Base-by-base conservation (phyloP, 2,888 invertebrate genomes). In the Pterobdella sp. region DNA sequence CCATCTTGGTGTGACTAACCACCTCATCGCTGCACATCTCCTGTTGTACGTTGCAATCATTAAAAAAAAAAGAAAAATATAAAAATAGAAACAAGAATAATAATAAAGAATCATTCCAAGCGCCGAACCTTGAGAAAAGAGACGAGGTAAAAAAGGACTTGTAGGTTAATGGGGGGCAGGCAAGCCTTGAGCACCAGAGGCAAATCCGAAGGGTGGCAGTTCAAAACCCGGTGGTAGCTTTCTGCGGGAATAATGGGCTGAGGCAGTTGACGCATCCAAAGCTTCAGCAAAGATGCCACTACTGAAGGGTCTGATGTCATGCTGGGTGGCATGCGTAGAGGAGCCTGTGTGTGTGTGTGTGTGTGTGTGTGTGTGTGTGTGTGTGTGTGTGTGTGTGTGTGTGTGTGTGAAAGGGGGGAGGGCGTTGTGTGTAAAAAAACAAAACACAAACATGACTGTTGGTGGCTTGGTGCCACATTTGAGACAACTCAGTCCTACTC, bases 1-100 rank as follows among this genome's bases (percentile, higher is more conserved):
- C 73, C 73, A 73, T 73, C 60, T 73, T 73, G 0, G 73, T 73
- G 52, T 36, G 36, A 7, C 22, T 26, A 10, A 68, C 68, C 18
- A 37, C 49, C 56, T 70, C 70, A 22, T 4, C 10, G 60, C 60
- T 18, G 18, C 42, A 14, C 60, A 56, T 18, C n/a, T 56, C 60
- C 60, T 56, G 60, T 56, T 7, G 60, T 56, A 26, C 22, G 49
- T 42, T 42, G 49, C 22, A 22, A 14, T n/a, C n/a, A 42, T 14
- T 14, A 42, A 42, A 42, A 14, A 18, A 42, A 42, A 18, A 42
- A 42, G 42, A 14, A 18, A 18, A 42, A 42, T 14, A 42, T 7
- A 18, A 42, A 42, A 18, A 42, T 14, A 18, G 18, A 42, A 18
- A 42, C 10, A 18, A 42, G 42, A 42, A 42, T 42, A 18, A 18